Evolutionary conservation across 2,888 invertebrate species (phyloP), one percentile per base, ranked within the genome.

Genomic region (Eugnorisma glareosa): DNA sequence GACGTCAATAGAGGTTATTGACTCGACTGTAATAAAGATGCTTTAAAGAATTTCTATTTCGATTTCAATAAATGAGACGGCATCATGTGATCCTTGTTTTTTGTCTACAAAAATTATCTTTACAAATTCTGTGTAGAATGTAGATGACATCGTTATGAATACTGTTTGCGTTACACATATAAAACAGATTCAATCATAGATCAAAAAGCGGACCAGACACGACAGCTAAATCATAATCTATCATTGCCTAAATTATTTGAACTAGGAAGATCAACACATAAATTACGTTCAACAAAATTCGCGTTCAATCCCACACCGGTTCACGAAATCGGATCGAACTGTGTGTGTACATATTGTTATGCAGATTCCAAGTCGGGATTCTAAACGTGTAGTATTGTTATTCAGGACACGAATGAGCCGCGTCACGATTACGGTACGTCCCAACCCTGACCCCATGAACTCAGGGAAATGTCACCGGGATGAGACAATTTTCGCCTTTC

Each of bases 361-460:
- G 93, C 92, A 95, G 93, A 94, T 95, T 91, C 89, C 73, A 82
- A 89, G 88, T 86, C 82, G 80, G 91, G 92, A 91, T 91, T 91
- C 90, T 91, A 91, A 91, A 90, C 91, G 90, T 89, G 86, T 88
- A 81, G 91, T 91, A 94, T 96, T 94, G 93, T 93, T 94, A 96
- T 95, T 95, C 95, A 89, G 86, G 87, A 84, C 94, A 92, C 95
- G 95, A 92, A 91, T 86, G 89, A 88, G 90, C 88, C 92, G 90
- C 93, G 93, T 92, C 92, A 91, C 93, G 93, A 92, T 91, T 93
- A 91, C 93, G 92, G 92, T 90, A 89, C 88, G 86, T 89, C 89
- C 91, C 91, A 95, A 94, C 96, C 95, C 93, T 96, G 96, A 96
- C 96, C 96, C 90, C 92, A 92, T 96, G 95, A 96, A 96, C 96